Percentiles rank a stretch among this genome's conserved stretches.
Conservation (phyloP, 2,797 vertebrate genomes). For the Siniperca obscura region DNA sequence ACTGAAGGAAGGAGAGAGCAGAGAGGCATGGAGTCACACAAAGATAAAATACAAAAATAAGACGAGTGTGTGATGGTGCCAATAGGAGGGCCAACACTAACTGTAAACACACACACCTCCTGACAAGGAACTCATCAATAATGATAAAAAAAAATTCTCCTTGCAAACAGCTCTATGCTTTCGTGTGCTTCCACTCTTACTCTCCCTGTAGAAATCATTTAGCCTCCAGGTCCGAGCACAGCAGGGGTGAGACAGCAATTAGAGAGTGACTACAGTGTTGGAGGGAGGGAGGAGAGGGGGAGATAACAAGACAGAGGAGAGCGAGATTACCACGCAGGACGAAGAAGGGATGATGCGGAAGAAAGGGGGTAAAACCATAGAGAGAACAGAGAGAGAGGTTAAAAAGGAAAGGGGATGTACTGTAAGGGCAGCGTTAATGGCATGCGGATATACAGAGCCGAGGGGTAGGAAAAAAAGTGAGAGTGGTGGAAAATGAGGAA, state of each 20-base stretch:
- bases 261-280: constrained; percentile 71
- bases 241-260: constrained; percentile 83
- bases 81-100: constrained; percentile 46
- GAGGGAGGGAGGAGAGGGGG: constrained; percentile 32
- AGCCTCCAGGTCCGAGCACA: constrained; percentile 80
- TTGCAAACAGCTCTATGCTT: constrained; percentile 65
- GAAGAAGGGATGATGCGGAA: constrained; percentile 29
- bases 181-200: constrained; percentile 57
- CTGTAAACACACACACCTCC: constrained; percentile 69
- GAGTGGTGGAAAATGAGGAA: constrained; percentile 58
- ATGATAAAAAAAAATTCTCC: constrained; percentile 60
- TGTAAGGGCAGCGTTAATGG: constrained; percentile 48
- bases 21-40: constrained; percentile 14
- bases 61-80: constrained; percentile 44
- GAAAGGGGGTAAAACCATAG: constrained; percentile 13
- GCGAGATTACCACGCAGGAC: constrained; percentile 50
- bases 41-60: constrained; percentile 17
- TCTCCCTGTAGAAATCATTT: constrained; percentile 81
- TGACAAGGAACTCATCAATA: constrained; percentile 78
- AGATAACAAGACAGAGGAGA: constrained; percentile 63
- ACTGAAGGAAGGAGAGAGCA: constrained; percentile 33
- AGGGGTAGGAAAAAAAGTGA: background rate
- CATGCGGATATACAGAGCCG: constrained; percentile 37
- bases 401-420: constrained; percentile 17
- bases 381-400: constrained; percentile 30